Evolutionary conservation across 2,888 invertebrate genomes (phyloP).

Genomic region (Dicranocentrus wangi): DNA sequence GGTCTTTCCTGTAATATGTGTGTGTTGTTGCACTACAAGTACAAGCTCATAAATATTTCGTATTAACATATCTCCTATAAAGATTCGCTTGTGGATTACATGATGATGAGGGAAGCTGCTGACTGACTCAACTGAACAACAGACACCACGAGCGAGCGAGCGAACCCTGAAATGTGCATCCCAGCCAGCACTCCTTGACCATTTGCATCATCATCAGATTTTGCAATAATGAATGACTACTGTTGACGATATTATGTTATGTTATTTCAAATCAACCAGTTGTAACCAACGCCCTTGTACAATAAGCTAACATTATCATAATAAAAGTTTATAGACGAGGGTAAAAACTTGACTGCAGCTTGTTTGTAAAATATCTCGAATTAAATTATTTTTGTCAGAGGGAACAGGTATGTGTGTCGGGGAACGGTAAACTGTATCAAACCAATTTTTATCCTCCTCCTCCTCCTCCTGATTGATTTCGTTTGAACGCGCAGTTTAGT

Average conservation of each 20-base stretch:
- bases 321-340: slow-evolving; percentile 18
- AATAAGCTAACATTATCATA: slow-evolving; percentile 17
- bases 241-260: slow-evolving; percentile 28
- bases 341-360: slow-evolving; percentile 18
- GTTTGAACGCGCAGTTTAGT: too few relatives aligned
- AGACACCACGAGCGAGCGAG: slow-evolving; percentile 11
- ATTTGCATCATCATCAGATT: slow-evolving; percentile 36
- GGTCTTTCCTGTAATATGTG: not conserved
- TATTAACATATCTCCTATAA: not conserved
- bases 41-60: not conserved
- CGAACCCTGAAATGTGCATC: not conserved
- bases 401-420: slow-evolving; percentile 23
- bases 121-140: not conserved
- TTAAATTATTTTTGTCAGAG: slow-evolving; percentile 40
- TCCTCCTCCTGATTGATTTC: too few relatives aligned
- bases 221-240: slow-evolving; percentile 35
- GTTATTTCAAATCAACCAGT: slow-evolving; percentile 40
- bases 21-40: not conserved
- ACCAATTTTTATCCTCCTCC: not conserved
- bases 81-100: not conserved
- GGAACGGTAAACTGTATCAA: slow-evolving; percentile 26
- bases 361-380: slow-evolving; percentile 16
- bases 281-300: slow-evolving; percentile 48
- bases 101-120: not conserved
- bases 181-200: slow-evolving; percentile 26